These are phyloP conservation scores for Echiichthys vipera DNA, from an alignment of 2,797 vertebrate species.

Conservation along the genomic window DNA sequence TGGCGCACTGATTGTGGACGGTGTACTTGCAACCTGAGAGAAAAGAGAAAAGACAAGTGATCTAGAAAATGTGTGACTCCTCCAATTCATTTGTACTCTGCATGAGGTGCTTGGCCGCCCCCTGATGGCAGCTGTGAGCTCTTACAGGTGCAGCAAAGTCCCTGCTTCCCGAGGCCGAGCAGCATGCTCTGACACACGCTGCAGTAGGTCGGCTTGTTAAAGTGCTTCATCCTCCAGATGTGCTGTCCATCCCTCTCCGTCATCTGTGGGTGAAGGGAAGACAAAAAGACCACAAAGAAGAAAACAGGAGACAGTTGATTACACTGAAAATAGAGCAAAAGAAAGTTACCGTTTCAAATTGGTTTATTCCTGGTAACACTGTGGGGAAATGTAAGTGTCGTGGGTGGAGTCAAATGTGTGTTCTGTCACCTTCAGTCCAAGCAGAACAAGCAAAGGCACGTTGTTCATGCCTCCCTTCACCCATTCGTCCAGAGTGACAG, in stretches of 20 bases:
- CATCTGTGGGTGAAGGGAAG: conserved; percentile 76
- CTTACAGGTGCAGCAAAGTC: conserved; percentile 92
- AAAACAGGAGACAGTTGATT: not conserved
- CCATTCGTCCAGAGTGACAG: conserved; percentile 92
- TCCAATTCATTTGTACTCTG: not conserved
- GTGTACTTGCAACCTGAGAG: conserved; percentile 90
- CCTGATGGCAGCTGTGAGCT: conserved; percentile 57
- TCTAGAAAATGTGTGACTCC: not conserved
- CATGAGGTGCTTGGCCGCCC: conserved; percentile 35
- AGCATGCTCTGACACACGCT: conserved; percentile 89
- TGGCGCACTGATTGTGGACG: conserved; percentile 91
- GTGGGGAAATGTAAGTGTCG: not conserved
- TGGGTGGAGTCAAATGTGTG: not conserved
- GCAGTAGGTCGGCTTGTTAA: conserved; percentile 90
- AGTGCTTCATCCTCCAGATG: conserved; percentile 92
- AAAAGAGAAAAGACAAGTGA: conserved; percentile 9
- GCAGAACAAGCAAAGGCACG: conserved; percentile 91
- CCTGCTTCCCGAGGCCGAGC: conserved; percentile 90
- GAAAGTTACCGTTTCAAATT: not conserved
- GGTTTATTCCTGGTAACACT: not conserved
- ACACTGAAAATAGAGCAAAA: not conserved
- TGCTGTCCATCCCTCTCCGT: conserved; percentile 91
- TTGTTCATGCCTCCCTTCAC: conserved; percentile 93
- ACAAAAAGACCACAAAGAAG: not conserved
- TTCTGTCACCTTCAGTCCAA: conserved; percentile 87